These are phyloP conservation scores for Gallinago media DNA, from an alignment of 2,113 vertebrate species.

Conservation along the genomic window DNA sequence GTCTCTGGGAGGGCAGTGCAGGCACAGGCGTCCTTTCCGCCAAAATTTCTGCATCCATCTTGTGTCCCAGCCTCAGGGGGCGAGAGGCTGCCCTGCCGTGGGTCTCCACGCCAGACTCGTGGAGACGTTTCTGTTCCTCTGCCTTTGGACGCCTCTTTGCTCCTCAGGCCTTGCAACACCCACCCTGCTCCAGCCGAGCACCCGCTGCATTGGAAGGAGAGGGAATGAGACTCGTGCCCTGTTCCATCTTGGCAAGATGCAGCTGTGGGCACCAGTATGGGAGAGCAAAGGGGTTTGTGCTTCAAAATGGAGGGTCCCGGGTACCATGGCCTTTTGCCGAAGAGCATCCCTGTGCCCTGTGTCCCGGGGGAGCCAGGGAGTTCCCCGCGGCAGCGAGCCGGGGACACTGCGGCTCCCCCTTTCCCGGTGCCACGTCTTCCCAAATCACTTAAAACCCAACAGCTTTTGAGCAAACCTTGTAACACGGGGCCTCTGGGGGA, in stretches of 20 bases:
- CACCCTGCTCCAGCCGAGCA: background rate
- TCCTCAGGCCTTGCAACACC: background rate
- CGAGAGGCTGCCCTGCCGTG: background rate
- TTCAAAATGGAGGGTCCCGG: background rate
- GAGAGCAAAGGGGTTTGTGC: background rate
- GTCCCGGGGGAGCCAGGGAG: accelerated
- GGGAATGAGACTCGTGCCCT: accelerated
- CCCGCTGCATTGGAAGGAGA: accelerated
- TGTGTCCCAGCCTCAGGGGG: background rate
- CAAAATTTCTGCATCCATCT: background rate
- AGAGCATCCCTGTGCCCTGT: background rate
- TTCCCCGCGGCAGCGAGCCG: background rate
- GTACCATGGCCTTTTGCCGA: background rate
- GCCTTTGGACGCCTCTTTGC: background rate
- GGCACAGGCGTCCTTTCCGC: background rate
- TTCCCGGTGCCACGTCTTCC: background rate
- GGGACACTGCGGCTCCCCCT: accelerated
- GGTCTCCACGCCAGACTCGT: accelerated
- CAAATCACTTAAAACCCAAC: background rate
- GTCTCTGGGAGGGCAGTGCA: background rate
- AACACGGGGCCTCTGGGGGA: accelerated
- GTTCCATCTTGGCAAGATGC: accelerated
- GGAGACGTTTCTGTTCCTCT: background rate
- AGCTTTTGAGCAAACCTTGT: background rate
- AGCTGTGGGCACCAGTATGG: background rate